Percentiles rank a stretch among this genome's conserved stretches.
Evolutionary conservation across 2,113 vertebrate genomes (phyloP).

Genomic region (Suncus etruscus): DNA sequence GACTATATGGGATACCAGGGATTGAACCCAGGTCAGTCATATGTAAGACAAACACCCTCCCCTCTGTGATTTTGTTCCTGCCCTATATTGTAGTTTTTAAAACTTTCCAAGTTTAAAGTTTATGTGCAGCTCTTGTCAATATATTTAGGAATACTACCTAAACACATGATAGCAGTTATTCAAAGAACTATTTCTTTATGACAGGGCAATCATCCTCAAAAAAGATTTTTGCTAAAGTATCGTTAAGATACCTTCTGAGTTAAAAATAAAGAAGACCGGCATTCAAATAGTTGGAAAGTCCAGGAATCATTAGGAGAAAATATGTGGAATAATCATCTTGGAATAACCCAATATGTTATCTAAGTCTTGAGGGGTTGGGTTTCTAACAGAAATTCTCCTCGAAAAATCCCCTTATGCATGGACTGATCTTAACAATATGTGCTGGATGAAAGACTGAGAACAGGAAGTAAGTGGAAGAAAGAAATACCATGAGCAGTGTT

Average conservation of each 20-base stretch:
- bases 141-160: neutral
- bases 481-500: neutral
- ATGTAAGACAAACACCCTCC: no score
- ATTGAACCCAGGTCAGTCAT: no score
- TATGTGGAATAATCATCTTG: neutral
- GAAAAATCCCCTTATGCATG: neutral
- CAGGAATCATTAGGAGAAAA: neutral
- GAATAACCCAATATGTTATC: neutral
- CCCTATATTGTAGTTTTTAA: no score
- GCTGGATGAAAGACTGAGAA: neutral
- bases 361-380: neutral
- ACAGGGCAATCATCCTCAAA: neutral
- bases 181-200: neutral
- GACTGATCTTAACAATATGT: neutral
- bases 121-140: conserved; percentile 6
- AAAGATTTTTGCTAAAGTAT: neutral
- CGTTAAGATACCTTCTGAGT: neutral
- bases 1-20: no score
- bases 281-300: neutral
- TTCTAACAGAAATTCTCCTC: neutral
- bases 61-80: no score
- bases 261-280: neutral
- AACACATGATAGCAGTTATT: neutral
- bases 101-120: neutral
- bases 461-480: neutral